phyloP scores from a whole-genome alignment of 1,140 invertebrate species.

The Eulimnadia texana region DNA sequence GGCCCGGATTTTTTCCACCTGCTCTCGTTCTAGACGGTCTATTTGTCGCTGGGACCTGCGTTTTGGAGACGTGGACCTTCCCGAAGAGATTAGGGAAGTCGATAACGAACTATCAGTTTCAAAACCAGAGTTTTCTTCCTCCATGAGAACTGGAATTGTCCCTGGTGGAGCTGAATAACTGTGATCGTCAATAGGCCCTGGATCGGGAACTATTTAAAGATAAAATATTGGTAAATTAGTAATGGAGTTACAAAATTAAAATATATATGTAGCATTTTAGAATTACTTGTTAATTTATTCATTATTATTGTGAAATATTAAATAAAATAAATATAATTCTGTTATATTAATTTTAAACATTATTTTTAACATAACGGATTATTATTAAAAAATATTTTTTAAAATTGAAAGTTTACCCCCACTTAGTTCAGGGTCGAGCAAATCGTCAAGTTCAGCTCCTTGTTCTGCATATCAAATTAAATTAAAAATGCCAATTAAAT shows the following conservation, averaged over 20 bases:
- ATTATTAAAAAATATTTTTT: no score
- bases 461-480: not conserved
- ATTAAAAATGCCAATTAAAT: not conserved
- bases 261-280: no score
- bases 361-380: no score
- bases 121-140: slow-evolving; percentile 2
- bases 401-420: no score
- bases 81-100: not conserved
- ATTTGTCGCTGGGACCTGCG: slow-evolving; percentile 29
- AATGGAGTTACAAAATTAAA: no score
- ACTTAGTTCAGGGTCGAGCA: slow-evolving; percentile 3
- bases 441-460: not conserved
- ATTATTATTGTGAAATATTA: no score
- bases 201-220: not conserved
- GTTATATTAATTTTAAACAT: no score
- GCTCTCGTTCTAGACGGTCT: slow-evolving; percentile 27
- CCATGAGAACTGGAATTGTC: not conserved
- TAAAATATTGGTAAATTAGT: no score
- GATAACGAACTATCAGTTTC: slow-evolving; percentile 6
- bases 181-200: slow-evolving; percentile 2
- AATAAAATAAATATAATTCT: no score
- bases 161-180: slow-evolving; percentile 5
- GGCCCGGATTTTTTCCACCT: slow-evolving; percentile 26
- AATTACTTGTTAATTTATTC: no score
- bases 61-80: slow-evolving; percentile 19